Conservation (phyloP, 2,888 invertebrate genomes). For the Drosophila suboccidentalis region DNA sequence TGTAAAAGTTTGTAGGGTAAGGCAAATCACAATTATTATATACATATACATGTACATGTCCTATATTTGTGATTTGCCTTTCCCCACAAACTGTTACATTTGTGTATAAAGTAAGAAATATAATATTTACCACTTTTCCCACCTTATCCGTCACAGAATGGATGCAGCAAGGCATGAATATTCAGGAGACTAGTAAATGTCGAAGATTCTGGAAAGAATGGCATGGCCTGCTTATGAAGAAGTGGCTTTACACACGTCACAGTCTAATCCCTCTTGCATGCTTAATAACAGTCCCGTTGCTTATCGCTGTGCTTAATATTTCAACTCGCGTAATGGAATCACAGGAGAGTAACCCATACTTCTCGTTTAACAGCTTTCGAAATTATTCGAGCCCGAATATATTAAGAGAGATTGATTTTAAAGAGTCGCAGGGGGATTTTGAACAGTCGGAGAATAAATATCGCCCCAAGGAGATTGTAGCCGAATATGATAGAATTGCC, state of each 20-base stretch:
- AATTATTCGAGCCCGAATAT: slow-evolving; percentile 2
- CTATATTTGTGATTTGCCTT: no score
- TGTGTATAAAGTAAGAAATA: no score
- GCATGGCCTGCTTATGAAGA: slow-evolving; percentile 88
- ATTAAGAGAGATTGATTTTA: no score
- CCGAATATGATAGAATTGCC: slow-evolving; percentile 9
- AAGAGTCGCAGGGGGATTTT: no score
- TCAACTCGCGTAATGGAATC: background rate
- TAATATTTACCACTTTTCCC: background rate
- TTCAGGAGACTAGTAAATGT: slow-evolving; percentile 2
- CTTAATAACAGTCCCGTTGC: slow-evolving; percentile 58
- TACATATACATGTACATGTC: no score
- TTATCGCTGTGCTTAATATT: fast-evolving
- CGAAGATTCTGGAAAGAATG: slow-evolving; percentile 85
- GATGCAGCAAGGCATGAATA: background rate
- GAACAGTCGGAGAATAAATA: no score
- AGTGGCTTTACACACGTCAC: slow-evolving; percentile 87
- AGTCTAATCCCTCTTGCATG: slow-evolving; percentile 85
- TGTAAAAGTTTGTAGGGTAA: no score
- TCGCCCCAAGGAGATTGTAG: fast-evolving
- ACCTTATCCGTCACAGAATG: slow-evolving; percentile 5
- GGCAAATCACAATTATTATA: no score
- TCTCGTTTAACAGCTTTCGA: background rate
- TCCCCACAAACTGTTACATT: no score
- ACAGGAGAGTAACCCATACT: no score